Conservation (phyloP, 2,888 invertebrate genomes). For the Aleiodes alternator region DNA sequence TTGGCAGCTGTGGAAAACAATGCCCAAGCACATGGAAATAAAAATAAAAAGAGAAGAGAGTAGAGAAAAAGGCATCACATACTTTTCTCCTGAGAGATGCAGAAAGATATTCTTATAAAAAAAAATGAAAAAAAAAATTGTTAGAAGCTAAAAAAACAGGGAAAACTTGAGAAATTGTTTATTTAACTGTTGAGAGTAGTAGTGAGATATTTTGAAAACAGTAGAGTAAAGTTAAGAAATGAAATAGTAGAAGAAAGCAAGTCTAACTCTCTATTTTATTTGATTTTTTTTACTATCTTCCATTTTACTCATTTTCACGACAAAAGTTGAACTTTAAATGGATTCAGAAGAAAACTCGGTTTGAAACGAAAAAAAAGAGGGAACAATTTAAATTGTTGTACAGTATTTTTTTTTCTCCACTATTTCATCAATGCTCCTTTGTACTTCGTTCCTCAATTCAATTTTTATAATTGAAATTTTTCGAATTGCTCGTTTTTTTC, state of each 20-base stretch:
- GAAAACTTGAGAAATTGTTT: too few relatives aligned
- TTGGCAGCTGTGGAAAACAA: slow-evolving; percentile 20
- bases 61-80: neutral
- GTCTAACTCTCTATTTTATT: neutral
- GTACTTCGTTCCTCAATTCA: slow-evolving; percentile 8
- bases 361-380: slow-evolving; percentile 13
- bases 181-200: neutral
- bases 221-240: too few relatives aligned
- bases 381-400: slow-evolving; percentile 44
- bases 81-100: neutral
- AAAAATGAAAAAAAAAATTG: too few relatives aligned
- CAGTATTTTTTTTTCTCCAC: slow-evolving; percentile 32
- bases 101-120: neutral
- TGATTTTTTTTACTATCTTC: neutral
- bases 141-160: too few relatives aligned
- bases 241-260: neutral
- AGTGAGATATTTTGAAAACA: neutral
- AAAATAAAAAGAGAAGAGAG: neutral
- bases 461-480: slow-evolving; percentile 13
- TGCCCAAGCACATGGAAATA: neutral
- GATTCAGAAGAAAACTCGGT: neutral
- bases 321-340: slow-evolving; percentile 13
- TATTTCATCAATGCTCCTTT: slow-evolving; percentile 24
- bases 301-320: slow-evolving; percentile 1
- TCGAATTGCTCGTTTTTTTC: neutral